Base-by-base conservation (phyloP, 2,797 vertebrate species). In the Phoeniculus purpureus region DNA sequence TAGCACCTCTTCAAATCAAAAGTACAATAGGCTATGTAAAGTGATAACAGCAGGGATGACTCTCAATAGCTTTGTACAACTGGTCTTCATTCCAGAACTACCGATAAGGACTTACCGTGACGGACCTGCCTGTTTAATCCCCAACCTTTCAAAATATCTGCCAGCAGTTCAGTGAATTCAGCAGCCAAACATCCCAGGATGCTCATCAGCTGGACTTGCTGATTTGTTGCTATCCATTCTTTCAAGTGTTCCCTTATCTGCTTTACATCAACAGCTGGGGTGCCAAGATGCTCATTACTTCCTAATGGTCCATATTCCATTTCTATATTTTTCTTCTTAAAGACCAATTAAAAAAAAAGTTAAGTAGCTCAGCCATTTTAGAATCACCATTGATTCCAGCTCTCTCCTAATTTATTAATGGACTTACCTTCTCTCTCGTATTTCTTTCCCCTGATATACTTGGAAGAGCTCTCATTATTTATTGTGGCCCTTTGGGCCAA, bases 291-390 rank as follows among this genome's bases (percentile, higher is more conserved):
- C 97, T 97, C 96, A 97, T 97, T 97, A 97, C 85, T 96, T 96
- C 94, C 96, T 97, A 97, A 98, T 97, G 97, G 97, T 96, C 96
- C 95, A 92, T 96, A 96, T 96, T 96, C 90, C 87, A 84, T 95
- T 97, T 97, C 96, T 97, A 95, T 97, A 96, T 97, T 97, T 97
- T 97, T 97, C 97, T 96, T 97, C 96, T 97, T 97, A 97, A 97
- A 97, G 97, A 97, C 96, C 95, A 96, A 97, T 97, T 97, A 94
- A 96, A 97, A 97, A 96, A 97, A 96, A 95, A 96, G 92, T 94
- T 96, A 87, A 75, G 96, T 96, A 96, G 96, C 96, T 91, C 94
- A 97, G 97, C 91, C 95, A 96, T 94, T 97, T 96, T 97, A 96
- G 96, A 96, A 88, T 95, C 94, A 95, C 92, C 96, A 96, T 96